phyloP scores from a whole-genome alignment of 2,888 invertebrate genomes.

The Eledona agricola region DNA sequence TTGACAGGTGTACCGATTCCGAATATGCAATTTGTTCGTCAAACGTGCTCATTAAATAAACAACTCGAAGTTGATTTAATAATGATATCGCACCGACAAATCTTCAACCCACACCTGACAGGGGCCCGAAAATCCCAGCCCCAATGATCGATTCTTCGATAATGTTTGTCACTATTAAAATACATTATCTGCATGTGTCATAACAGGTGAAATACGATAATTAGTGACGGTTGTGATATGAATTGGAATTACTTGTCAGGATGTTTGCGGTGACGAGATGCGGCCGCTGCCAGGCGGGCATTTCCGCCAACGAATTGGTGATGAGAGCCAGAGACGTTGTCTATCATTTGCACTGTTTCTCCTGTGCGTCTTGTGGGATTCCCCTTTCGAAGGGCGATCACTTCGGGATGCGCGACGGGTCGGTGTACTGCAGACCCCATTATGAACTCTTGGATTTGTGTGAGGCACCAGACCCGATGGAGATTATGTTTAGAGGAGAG shows the following conservation, averaged over 20 bases:
- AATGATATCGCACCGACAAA: conserved; percentile 24
- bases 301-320: conserved; percentile 87
- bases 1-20: too few relatives aligned
- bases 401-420: conserved; percentile 86
- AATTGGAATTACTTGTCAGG: conserved; percentile 68
- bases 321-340: conserved; percentile 89
- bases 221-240: too few relatives aligned
- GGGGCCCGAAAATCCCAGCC: conserved; percentile 8
- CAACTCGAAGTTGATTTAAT: conserved; percentile 5
- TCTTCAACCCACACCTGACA: conserved; percentile 37
- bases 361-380: conserved; percentile 84
- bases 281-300: conserved; percentile 84
- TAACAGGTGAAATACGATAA: conserved; percentile 37
- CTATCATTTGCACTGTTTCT: conserved; percentile 90
- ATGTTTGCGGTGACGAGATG: conserved; percentile 87
- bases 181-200: conserved; percentile 47
- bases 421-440: conserved; percentile 79
- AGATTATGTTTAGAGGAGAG: conserved; percentile 68
- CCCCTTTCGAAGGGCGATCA: conserved; percentile 88
- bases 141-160: conserved; percentile 45
- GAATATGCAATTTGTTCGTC: too few relatives aligned
- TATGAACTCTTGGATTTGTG: conserved; percentile 74
- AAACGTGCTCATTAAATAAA: conserved; percentile 14
- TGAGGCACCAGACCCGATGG: conserved; percentile 69
- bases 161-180: conserved; percentile 50